Evolutionary conservation across 2,888 invertebrate genomes (phyloP), one percentile per base, ranked within the genome.

Genomic region (Stenichneumon culpator): DNA sequence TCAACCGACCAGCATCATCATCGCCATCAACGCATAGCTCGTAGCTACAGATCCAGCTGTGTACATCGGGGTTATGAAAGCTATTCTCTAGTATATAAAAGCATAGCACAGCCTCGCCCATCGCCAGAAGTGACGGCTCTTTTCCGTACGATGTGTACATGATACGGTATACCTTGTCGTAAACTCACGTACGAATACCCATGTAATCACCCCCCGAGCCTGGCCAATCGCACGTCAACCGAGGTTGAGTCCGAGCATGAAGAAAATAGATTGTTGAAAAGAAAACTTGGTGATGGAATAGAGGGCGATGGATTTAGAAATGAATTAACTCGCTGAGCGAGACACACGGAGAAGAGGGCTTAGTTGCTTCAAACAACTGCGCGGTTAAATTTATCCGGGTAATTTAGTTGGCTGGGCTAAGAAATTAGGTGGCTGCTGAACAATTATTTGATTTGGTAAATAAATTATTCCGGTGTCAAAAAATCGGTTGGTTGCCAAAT

Each of bases 51-150:
- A 47, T 44, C 74, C 19, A 54, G 77, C 77, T 22, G 39, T 52
- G 65, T 65, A 79, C 69, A 65, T 52, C 54, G 14, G 72, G 63
- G 50, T 32, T 50, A 65, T 67, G 63, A 65, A 75, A 79, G 47
- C 75, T 72, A 77, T 80, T 83, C 75, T 75, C 65, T 57, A 3
- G 65, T n/a, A n/a, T 25, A 63, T 32, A 78, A 69, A 63, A 44
- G 28, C 57, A 60, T 44, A 67, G 52, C 63, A 16, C 28, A 32
- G 16, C 65, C 69, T 79, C 74, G 50, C 85, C 82, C 79, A 84
- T 82, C 39, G 70, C 70, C 75, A 73, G 72, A 79, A 82, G 85
- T 85, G 81, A 84, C 84, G 81, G 81, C 70, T 75, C 75, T 50
- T 79, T 79, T 79, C 70, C 75, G 79, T 79, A 67, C 74, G 28